Evolutionary conservation across 2,113 vertebrate genomes (phyloP), one percentile per base, ranked within the genome.

Genomic region (Anarrhichthys ocellatus): DNA sequence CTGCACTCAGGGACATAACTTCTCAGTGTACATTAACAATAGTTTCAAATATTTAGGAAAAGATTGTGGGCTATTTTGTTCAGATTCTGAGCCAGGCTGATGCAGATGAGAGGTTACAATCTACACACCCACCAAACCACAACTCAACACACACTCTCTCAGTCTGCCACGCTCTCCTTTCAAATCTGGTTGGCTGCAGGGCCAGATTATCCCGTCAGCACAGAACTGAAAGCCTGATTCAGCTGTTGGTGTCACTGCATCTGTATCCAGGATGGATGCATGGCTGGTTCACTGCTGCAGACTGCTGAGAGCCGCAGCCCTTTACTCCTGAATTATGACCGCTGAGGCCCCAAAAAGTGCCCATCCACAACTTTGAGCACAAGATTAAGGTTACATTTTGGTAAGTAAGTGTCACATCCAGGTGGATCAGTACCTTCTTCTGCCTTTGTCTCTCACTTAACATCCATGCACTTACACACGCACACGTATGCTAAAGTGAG

Each of bases 151-250:
- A 46, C 44, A 46, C 73, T 63, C 32, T 46, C 20, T 73, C 52
- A 36, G 6, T 42, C 56, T 5, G 15, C 77, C 56, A 68, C 59
- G 63, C 75, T 29, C 50, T 73, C 54, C 48, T 80, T 78, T 81
- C 62, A 79, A 48, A 82, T 62, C 48, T 59, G 46, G 80, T 61
- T 56, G 78, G 78, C 92, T 88, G 71, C 83, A 69, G 79, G 82
- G 64, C 5, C 38, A 81, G 75, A 90, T 90, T 83, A 88, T 85
- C 80, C 85, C 78, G 87, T 90, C 91, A 86, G 88, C 84, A 84
- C 78, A 40, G 74, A 76, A 64, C 73, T 82, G 79, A 84, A 86
- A 77, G 82, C 84, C 86, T 91, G 88, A 89, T 78, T 91, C 90
- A 93, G 91, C 87, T 84, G 38, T 63, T 79, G 81, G 80, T 84